phyloP scores from a whole-genome alignment of 23 tunicate species.

The Phallusia fumigata region DNA sequence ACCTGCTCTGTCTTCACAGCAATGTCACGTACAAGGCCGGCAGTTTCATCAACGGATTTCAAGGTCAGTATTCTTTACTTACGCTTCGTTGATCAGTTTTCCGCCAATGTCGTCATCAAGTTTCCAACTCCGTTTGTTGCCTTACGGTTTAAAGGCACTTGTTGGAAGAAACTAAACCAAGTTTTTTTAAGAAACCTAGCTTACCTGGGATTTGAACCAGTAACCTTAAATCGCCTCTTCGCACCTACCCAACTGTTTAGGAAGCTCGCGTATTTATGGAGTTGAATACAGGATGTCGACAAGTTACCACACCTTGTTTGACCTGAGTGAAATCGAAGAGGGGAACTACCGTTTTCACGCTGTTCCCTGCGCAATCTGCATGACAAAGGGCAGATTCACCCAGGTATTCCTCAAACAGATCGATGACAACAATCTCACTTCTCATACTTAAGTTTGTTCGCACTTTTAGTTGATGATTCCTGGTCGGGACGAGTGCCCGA shows the following conservation, averaged over 20 bases:
- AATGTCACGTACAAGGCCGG: slow-evolving; percentile 10
- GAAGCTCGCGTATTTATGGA: slow-evolving; percentile 20
- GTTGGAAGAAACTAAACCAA: too few relatives aligned
- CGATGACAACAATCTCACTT: too few relatives aligned
- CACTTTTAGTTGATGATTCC: slow-evolving; percentile 41
- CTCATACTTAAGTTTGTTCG: too few relatives aligned
- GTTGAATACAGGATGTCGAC: slow-evolving; percentile 23
- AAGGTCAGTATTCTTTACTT: not conserved
- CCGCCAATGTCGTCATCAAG: too few relatives aligned
- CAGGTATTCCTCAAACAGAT: too few relatives aligned
- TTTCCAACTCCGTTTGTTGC: too few relatives aligned
- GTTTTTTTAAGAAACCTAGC: too few relatives aligned
- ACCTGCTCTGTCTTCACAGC: slow-evolving; percentile 14
- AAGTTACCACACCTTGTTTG: slow-evolving; percentile 18
- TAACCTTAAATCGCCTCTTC: too few relatives aligned
- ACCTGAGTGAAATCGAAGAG: slow-evolving; percentile 26
- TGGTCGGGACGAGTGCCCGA: slow-evolving; percentile 40
- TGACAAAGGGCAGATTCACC: not conserved
- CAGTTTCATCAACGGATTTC: not conserved
- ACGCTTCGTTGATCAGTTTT: too few relatives aligned
- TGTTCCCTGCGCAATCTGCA: slow-evolving; percentile 32
- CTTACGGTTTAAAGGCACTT: too few relatives aligned
- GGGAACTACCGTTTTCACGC: slow-evolving; percentile 20
- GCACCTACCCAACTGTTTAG: not conserved
- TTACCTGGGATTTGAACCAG: too few relatives aligned